Base-by-base conservation (phyloP, 1,140 invertebrate genomes). In the Samia ricini region DNA sequence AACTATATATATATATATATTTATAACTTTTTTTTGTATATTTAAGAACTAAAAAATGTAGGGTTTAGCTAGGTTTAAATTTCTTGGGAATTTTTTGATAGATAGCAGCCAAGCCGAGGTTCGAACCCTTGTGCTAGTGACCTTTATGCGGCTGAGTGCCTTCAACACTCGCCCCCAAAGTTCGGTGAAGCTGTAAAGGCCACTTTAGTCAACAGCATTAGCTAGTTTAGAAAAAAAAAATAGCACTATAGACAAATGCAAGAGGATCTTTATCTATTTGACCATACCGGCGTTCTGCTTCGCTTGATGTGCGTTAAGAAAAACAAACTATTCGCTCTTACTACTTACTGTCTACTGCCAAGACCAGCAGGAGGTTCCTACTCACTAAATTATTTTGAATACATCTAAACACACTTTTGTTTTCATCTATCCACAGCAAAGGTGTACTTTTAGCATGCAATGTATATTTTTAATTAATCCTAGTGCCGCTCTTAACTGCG, bases 231-330 rank as follows among this genome's bases (percentile, higher is more conserved):
- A n/a, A n/a, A n/a, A n/a, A n/a, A n/a, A 15, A n/a, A 6, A 8
- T 29, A 2, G 23, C 57, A 4, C 57, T 57, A 70, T 72, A 92
- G 1, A 92, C 77, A 18, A 92, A 81, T 5, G 83, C 86, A 7
- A 92, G 63, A 0, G 83, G 88, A 64, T 93, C 89, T 64, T 88
- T 91, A 26, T 92, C 85, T 7, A 92, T 86, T 64, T 92, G 87
- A 1, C 77, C 63, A 62, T 92, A 92, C 22, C 83, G 79, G 21
- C 63, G 61, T 57, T 92, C 83, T 4, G 79, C 67, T 2, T 59
- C 24, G 7, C 68, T 85, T 22, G 91, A 69, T 2, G 81, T 73
- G 42, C 85, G 71, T 20, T 85, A 90, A 3, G 85, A 88, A 70
- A 68, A 92, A 7, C 50, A 50, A 7, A 72, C 29, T 1, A 61